Base-by-base conservation (phyloP, 2,888 invertebrate genomes). In the Embidobia sp. region DNA sequence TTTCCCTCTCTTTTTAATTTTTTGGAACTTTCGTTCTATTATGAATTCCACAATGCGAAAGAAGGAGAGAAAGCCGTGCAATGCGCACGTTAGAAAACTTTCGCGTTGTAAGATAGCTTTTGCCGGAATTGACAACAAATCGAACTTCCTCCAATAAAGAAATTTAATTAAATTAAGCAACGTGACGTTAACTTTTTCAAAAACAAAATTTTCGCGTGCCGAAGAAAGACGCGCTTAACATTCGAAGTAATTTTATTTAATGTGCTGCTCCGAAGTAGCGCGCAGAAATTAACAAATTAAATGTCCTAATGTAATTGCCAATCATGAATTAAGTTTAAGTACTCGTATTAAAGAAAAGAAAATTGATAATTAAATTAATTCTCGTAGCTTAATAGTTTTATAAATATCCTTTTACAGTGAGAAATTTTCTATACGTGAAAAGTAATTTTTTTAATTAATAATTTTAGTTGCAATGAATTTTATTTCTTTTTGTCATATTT, bases 131-230 rank as follows among this genome's bases (percentile, higher is more conserved):
- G 70, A 76, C 70, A 70, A 70, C 76, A 76, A 64, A 76, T 76
- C 69, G 63, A 75, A 75, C 63, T 75, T 53, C 55, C 46, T 61
- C 11, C 55, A 64, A 70, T 70, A 70, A 70, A 57, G 76, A 70
- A 76, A 76, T 69, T 75, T 76, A 76, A 76, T 76, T 69, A 76
- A 76, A 76, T 76, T 76, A 64, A 70, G 64, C 40, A 57, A 70
- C 33, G 74, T 69, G 49, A 46, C 51, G 51, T 63, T 26, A 49
- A 57, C 33, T 48, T 63, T 37, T 33, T 35, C 10, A 18, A 59
- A 33, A 66, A 53, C 48, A 73, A 57, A 57, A 27, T 33, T 44
- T 26, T 40, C 35, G 4, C 27, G 10, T 10, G 42, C 44, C 49
- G 29, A 8, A 27, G 11, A 4, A 26, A 29, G 5, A 13, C 13